A percentile compares a stretch with the other conserved stretches of the same genome.
Conservation (phyloP, 2,113 vertebrate species). For the Eira barbara region DNA sequence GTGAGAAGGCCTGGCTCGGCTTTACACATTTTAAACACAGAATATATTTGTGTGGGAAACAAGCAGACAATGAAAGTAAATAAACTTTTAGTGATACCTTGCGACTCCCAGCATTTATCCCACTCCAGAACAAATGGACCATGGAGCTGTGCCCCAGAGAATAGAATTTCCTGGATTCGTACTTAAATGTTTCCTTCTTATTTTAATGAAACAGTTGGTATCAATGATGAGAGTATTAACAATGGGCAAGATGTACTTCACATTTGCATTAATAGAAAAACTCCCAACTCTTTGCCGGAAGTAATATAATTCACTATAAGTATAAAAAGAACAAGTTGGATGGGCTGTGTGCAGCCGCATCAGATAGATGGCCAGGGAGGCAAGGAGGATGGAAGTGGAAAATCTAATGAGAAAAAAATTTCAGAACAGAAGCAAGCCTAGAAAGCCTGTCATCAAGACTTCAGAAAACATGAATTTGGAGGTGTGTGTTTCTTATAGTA, state of each 20-base stretch:
- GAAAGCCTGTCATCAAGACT: neutral
- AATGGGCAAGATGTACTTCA: neutral
- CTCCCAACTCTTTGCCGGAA: neutral
- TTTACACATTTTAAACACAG: slow-evolving; percentile 82
- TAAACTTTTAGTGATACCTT: slow-evolving; percentile 81
- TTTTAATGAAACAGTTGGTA: slow-evolving; percentile 1
- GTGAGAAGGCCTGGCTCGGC: slow-evolving; percentile 90
- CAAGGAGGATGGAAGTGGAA: neutral
- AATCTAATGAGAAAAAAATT: neutral
- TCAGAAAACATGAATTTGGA: neutral
- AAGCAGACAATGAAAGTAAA: slow-evolving; percentile 80
- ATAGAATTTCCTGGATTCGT: slow-evolving; percentile 49
- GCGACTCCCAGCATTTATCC: slow-evolving; percentile 38
- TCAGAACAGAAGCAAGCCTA: neutral
- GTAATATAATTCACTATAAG: neutral
- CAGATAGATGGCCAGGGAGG: neutral
- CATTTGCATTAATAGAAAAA: neutral
- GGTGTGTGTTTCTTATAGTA: neutral
- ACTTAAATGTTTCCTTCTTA: neutral
- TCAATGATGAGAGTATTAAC: neutral
- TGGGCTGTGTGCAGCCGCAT: neutral
- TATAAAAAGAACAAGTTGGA: neutral
- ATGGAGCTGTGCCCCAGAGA: neutral
- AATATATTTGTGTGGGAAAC: slow-evolving; percentile 90
- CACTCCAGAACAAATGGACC: neutral